Base-by-base conservation (phyloP, 2,113 vertebrate genomes). In the Ondatra zibethicus region DNA sequence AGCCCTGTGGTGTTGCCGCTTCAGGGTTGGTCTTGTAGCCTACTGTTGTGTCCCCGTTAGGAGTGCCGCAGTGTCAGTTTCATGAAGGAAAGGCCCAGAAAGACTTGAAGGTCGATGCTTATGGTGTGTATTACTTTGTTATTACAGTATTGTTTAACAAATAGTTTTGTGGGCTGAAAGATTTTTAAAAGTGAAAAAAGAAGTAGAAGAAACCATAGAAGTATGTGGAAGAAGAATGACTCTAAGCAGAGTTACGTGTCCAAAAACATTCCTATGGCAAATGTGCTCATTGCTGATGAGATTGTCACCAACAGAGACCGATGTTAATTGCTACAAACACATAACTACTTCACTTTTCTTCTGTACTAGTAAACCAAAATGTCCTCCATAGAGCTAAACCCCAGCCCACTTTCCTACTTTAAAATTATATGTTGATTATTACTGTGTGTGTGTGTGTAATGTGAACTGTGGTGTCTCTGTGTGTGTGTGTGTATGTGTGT, bases 21-120 rank as follows among this genome's bases (percentile, higher is more conserved):
- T n/a, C 42, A 70, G 29, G 85, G 84, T 29, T 77, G 31, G 65
- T 82, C 77, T 58, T 89, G 12, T 33, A 88, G 58, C 65, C 94
- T 80, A 70, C 77, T 39, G 10, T 47, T 33, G 23, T 88, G 63
- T 92, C 75, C 61, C 23, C 31, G 47, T 19, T 50, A 84, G 76
- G 27, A 73, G 21, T 81, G 55, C 77, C 55, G n/a, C 73, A 63
- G 12, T 94, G 68, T 78, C 36, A 82, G 9, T 33, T 96, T 87
- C 77, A 75, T 84, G 66, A 94, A 87, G 92, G 45, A 90, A 84
- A 36, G 92, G 89, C 81, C 81, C 82, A 52, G 65, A 80, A 92
- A 95, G 45, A 82, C 36, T 82, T 94, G 29, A 86, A 76, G 33
- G 66, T 86, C 5, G 36, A 81, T 31, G 89, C 89, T 58, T 95